A percentile compares a stretch with the other conserved stretches of the same genome.
phyloP scores from a whole-genome alignment of 1,140 invertebrate species.

The Leptestheria dahalacensis region DNA sequence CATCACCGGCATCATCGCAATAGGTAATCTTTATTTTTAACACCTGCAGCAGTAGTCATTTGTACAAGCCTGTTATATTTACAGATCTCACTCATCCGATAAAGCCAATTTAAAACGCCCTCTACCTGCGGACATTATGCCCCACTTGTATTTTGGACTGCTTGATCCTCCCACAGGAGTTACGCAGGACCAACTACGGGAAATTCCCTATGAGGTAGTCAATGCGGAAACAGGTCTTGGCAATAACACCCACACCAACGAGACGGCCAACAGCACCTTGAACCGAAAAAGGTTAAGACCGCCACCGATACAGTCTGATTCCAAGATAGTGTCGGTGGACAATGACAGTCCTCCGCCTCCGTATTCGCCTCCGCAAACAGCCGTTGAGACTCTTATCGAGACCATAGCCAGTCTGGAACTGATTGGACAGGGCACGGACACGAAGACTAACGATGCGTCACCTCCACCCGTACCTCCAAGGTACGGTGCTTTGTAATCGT shows the following conservation, averaged over 20 bases:
- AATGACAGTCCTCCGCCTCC: conserved; percentile 28
- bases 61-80: conserved; percentile 27
- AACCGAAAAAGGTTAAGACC: conserved; percentile 12
- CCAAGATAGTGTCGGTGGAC: conserved; percentile 21
- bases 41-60: conserved; percentile 9
- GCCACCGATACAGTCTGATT: conserved; percentile 13
- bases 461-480: conserved; percentile 16
- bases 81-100: conserved; percentile 51
- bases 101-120: conserved; percentile 31
- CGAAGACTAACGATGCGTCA: conserved; percentile 10
- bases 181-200: conserved; percentile 69
- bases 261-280: conserved; percentile 6
- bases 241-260: conserved; percentile 15
- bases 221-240: conserved; percentile 9
- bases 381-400: conserved; percentile 18
- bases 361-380: conserved; percentile 23
- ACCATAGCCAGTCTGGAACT: conserved; percentile 15
- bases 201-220: conserved; percentile 85
- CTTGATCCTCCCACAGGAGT: conserved; percentile 77
- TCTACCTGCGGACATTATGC: conserved; percentile 49
- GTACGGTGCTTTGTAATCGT: too few relatives aligned
- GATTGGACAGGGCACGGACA: conserved; percentile 6
- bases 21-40: conserved; percentile 29
- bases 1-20: conserved; percentile 27
- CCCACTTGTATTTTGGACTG: conserved; percentile 74